A percentile compares a stretch with the other conserved stretches of the same genome.
phyloP scores from a whole-genome alignment of 2,113 vertebrate genomes.

The Bubalus kerabau region DNA sequence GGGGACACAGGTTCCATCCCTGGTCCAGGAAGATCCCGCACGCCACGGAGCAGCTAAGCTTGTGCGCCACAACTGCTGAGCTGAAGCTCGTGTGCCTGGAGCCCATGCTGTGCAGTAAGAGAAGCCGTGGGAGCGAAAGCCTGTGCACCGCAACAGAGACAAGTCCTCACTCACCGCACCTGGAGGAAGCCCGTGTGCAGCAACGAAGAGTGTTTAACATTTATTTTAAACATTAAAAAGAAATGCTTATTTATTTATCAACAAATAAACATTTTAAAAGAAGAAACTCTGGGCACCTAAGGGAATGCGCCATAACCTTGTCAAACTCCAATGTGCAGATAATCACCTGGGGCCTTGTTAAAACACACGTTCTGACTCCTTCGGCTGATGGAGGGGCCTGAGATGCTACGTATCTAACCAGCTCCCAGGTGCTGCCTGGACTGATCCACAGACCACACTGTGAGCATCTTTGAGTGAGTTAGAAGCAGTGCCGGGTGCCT shows the following conservation, averaged over 20 bases:
- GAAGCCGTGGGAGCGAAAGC: background rate
- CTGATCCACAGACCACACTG: background rate
- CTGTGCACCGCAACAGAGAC: background rate
- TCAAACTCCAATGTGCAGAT: background rate
- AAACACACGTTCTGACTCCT: background rate
- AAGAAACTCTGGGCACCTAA: background rate
- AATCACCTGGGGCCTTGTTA: background rate
- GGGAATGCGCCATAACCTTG: background rate
- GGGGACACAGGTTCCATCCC: background rate
- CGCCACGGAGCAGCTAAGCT: background rate
- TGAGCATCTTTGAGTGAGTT: background rate
- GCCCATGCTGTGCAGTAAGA: background rate
- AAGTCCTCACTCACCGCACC: background rate
- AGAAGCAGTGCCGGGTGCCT: rapidly evolving
- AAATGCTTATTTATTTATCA: background rate
- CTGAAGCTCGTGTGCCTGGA: background rate
- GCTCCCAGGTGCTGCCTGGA: background rate
- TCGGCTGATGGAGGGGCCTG: background rate
- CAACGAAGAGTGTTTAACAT: rapidly evolving
- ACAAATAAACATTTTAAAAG: background rate
- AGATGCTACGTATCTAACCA: background rate
- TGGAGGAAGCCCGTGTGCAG: background rate
- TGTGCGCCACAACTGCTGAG: background rate
- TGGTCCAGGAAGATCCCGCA: background rate
- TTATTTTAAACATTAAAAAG: background rate